Evolutionary conservation across 2,888 invertebrate genomes (phyloP), one percentile per base, ranked within the genome.

Genomic region (Parasteatoda lunata): DNA sequence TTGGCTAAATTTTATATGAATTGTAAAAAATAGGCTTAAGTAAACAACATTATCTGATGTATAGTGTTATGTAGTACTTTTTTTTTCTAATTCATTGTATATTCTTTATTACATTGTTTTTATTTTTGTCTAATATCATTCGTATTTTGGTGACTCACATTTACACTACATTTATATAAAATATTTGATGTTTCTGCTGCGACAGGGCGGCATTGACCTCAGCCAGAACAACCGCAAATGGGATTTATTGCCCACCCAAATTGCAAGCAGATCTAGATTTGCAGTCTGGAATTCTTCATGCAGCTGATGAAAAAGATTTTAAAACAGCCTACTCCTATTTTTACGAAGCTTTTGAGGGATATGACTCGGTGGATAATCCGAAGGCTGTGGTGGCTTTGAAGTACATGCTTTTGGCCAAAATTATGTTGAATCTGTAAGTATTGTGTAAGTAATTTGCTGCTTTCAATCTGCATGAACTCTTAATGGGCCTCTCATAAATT

Each of bases 291-390:
- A 98, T 99, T 90, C 93, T 99, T 82, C 99, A 99, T 93, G 99
- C 99, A 11, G 99, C 99, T 15, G 99, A 99, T 92, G 99, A 99
- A 92, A 95, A 97, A 90, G 99, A 99, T 92, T 99, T 99, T 92
- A 99, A 99, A 94, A 99, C 99, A 84, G 99, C 98, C 70, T 99
- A 98, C 93, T 99, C 99, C 84, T 99, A 99, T 92, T 99, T 99
- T 92, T 99, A 99, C 92, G 99, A 99, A 93, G 98, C 98, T 13
- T 99, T 99, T 92, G 99, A 99, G 93, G 98, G 98, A 90, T 98
- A 97, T 92, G 98, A 98, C 92, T 98, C 98, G 90, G 96, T 98
- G 4, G 97, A 98, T 88, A 96, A 95, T 91, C 94, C 95, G 4
- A 97, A 97, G 92, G 99, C 99, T 3, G 93, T 99, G 49, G 96